phyloP scores from a whole-genome alignment of 2,797 vertebrate species.

The Poecilia wingei region DNA sequence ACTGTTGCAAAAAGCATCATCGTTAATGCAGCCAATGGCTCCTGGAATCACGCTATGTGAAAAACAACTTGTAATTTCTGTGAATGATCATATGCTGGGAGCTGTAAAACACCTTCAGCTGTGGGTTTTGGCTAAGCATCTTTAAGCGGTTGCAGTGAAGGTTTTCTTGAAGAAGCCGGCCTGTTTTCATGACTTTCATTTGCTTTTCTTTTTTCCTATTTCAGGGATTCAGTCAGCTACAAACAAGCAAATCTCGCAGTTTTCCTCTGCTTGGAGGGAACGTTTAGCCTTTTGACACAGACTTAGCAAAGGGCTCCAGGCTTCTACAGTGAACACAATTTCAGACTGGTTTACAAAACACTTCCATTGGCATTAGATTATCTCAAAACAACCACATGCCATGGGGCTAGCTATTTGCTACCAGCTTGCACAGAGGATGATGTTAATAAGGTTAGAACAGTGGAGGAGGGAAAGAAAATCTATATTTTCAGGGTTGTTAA shows the following conservation, averaged over 20 bases:
- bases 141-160: background rate
- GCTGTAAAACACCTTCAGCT: background rate
- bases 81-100: background rate
- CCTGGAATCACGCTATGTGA: background rate
- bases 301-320: conserved; percentile 57
- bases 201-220: conserved; percentile 20
- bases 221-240: conserved; percentile 50
- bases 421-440: conserved; percentile 27
- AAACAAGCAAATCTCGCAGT: conserved; percentile 55
- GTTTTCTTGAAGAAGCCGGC: background rate
- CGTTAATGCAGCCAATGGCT: background rate
- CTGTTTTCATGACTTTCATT: conserved; percentile 38
- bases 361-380: conserved; percentile 52
- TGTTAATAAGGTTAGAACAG: conserved; percentile 20
- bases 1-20: background rate
- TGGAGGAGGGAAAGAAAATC: background rate
- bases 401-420: conserved; percentile 27
- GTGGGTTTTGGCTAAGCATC: background rate
- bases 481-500: conserved; percentile 1
- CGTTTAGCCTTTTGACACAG: conserved; percentile 72
- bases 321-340: conserved; percentile 47
- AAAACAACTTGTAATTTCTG: background rate
- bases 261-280: conserved; percentile 60
- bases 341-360: conserved; percentile 51
- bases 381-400: conserved; percentile 47